These are phyloP conservation scores for Hipparchia sbordonii DNA, from an alignment of 2,888 invertebrate genomes.

Conservation along the genomic window DNA sequence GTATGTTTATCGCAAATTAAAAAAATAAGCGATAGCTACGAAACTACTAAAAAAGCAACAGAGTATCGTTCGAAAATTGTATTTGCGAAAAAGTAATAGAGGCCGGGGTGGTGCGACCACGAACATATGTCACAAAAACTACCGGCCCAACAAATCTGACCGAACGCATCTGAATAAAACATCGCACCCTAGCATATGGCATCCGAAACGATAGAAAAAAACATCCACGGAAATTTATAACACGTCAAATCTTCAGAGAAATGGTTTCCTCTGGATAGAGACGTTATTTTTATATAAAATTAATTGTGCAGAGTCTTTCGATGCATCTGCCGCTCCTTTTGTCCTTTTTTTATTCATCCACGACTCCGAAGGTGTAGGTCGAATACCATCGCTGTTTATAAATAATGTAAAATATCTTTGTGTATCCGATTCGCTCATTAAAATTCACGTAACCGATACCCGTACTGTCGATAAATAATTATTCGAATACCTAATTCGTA, in stretches of 20 bases:
- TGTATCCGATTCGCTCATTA: constrained; percentile 63
- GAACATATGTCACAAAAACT: constrained; percentile 35
- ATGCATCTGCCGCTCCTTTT: constrained; percentile 76
- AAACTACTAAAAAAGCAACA: too few relatives aligned
- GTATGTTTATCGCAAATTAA: too few relatives aligned
- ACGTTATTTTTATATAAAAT: constrained; percentile 75
- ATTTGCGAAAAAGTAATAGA: constrained; percentile 16
- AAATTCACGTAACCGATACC: constrained; percentile 67
- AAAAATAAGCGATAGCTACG: too few relatives aligned
- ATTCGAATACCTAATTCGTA: constrained; percentile 55
- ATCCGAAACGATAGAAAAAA: constrained; percentile 57
- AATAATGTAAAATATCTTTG: constrained; percentile 38
- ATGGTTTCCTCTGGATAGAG: constrained; percentile 80
- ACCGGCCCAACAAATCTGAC: constrained; percentile 42
- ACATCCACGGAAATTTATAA: constrained; percentile 76
- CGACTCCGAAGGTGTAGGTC: constrained; percentile 39
- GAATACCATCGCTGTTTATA: constrained; percentile 31
- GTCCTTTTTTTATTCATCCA: constrained; percentile 27
- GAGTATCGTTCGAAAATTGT: background rate
- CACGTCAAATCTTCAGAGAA: constrained; percentile 78
- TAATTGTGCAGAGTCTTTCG: constrained; percentile 70
- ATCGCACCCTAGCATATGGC: constrained; percentile 58
- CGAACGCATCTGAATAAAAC: constrained; percentile 52
- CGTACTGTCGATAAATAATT: constrained; percentile 64
- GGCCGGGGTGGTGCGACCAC: constrained; percentile 18